A percentile compares a stretch with the other conserved stretches of the same genome.
Evolutionary conservation across 2,113 vertebrate genomes (phyloP).

Genomic region (Sander lucioperca): DNA sequence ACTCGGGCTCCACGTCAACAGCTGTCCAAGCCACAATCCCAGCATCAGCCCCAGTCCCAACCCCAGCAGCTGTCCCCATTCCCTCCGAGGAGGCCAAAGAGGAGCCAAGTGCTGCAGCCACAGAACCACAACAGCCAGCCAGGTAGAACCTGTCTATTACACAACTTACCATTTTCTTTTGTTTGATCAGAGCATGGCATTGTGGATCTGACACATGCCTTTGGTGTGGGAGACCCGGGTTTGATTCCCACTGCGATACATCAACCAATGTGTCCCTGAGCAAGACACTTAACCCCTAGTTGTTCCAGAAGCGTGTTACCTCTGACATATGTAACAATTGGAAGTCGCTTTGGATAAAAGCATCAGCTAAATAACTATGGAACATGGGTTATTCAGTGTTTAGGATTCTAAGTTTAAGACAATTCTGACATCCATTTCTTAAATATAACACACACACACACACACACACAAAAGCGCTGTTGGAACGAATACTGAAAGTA

Average conservation of each 20-base stretch:
- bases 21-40: constrained; percentile 62
- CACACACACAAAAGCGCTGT: too few relatives aligned
- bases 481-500: too few relatives aligned
- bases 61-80: constrained; percentile 68
- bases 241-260: too few relatives aligned
- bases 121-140: constrained; percentile 74
- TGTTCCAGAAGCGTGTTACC: too few relatives aligned
- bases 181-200: too few relatives aligned
- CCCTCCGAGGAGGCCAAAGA: constrained; percentile 76
- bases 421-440: background rate
- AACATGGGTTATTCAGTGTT: background rate
- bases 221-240: too few relatives aligned
- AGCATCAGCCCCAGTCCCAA: constrained; percentile 28
- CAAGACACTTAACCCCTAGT: too few relatives aligned
- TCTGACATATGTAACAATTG: too few relatives aligned
- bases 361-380: too few relatives aligned
- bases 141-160: constrained; percentile 34
- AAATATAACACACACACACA: background rate
- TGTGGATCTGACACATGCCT: background rate
- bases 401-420: background rate
- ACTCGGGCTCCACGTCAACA: constrained; percentile 75
- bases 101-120: constrained; percentile 61
- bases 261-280: too few relatives aligned
- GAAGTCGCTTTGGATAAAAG: too few relatives aligned
- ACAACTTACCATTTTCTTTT: background rate